phyloP scores from a whole-genome alignment of 2,113 vertebrate species.

The Hyaena hyaena region DNA sequence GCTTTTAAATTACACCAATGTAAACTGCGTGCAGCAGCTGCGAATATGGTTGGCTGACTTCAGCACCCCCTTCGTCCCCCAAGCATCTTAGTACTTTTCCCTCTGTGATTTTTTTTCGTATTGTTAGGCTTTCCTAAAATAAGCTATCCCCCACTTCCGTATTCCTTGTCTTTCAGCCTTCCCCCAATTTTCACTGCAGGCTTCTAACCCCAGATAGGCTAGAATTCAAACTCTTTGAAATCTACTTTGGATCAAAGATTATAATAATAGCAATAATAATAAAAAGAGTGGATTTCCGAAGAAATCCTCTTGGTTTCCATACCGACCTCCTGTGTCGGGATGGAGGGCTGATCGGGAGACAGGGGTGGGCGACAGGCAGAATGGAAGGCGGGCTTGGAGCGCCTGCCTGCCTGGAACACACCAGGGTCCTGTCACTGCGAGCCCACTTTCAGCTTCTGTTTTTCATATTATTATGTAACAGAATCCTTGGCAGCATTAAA shows the following conservation, averaged over 20 bases:
- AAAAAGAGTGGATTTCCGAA: conserved; percentile 52
- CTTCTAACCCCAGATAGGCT: conserved; percentile 65
- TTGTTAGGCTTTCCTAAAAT: conserved; percentile 68
- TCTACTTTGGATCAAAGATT: conserved; percentile 35
- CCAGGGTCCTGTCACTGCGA: conserved; percentile 59
- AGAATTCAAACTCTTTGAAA: conserved; percentile 77
- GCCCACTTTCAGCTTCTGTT: conserved; percentile 75
- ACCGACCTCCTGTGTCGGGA: not conserved
- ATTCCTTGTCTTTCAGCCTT: not conserved
- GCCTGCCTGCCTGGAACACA: conserved; percentile 34
- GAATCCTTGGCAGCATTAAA: conserved; percentile 88
- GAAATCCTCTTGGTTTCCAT: conserved; percentile 11
- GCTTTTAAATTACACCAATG: conserved; percentile 83
- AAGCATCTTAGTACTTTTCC: not conserved
- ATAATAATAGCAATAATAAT: not conserved
- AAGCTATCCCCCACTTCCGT: not conserved
- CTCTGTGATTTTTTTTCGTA: conserved; percentile 47
- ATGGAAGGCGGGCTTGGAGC: not conserved
- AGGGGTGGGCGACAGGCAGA: not conserved
- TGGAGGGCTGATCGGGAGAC: not conserved
- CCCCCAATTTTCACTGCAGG: conserved; percentile 43
- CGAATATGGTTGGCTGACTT: conserved; percentile 62
- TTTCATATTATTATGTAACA: conserved; percentile 91
- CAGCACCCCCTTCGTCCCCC: not conserved
- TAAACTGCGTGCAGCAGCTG: conserved; percentile 67